phyloP scores from a whole-genome alignment of 2,797 vertebrate species.

The Thaleichthys pacificus region DNA sequence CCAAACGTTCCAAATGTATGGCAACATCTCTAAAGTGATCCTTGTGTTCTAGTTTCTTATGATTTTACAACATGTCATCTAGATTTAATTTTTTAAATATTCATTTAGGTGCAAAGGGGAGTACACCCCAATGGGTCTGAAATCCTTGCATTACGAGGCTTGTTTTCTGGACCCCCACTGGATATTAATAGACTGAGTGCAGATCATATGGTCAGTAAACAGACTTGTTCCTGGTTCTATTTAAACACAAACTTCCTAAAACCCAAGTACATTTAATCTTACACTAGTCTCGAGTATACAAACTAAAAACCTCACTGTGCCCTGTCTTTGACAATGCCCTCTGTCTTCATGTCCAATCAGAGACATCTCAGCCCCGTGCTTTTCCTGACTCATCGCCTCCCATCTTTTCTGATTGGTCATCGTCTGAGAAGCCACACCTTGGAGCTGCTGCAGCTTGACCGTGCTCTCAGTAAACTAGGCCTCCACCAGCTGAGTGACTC shows the following conservation, averaged over 20 bases:
- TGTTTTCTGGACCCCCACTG: constrained; percentile 80
- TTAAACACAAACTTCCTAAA: neutral
- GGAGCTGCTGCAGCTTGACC: constrained; percentile 86
- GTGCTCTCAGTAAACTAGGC: constrained; percentile 79
- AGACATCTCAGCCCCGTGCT: constrained; percentile 82
- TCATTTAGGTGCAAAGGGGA: constrained; percentile 78
- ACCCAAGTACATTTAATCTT: neutral
- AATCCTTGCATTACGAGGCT: constrained; percentile 74
- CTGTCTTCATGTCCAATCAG: constrained; percentile 57
- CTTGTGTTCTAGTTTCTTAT: neutral
- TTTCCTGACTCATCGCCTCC: constrained; percentile 84
- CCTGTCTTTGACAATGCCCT: constrained; percentile 10
- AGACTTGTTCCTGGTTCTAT: neutral
- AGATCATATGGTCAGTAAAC: constrained; percentile 81
- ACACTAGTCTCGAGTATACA: neutral
- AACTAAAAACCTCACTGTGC: neutral
- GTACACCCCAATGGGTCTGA: constrained; percentile 74
- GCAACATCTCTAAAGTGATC: neutral
- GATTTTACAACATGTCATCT: too few relatives aligned
- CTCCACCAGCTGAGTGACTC: constrained; percentile 76
- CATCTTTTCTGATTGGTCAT: constrained; percentile 71
- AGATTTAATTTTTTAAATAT: neutral
- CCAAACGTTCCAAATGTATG: neutral
- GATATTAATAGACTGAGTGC: constrained; percentile 70
- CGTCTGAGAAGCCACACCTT: constrained; percentile 79